Percentiles rank a stretch among this genome's conserved stretches.
phyloP scores from a whole-genome alignment of 2,888 invertebrate genomes.

The Caenorhabditis auriculariae region DNA sequence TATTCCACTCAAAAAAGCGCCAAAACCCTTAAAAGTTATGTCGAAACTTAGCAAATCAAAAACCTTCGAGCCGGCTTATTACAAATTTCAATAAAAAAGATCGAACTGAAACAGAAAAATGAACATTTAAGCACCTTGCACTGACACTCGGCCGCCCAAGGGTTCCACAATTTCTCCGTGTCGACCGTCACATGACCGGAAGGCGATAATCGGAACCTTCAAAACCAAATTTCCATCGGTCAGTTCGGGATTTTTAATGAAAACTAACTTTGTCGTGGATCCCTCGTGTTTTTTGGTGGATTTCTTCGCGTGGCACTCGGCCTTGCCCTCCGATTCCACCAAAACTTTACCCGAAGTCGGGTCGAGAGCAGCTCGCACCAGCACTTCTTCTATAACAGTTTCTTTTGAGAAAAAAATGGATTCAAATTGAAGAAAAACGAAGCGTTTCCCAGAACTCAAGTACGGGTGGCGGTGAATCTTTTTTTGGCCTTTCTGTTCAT shows the following conservation, averaged over 20 bases:
- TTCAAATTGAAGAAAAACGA: no score
- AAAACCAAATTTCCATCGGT: background rate
- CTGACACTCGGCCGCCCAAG: conserved; percentile 39
- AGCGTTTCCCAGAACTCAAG: no score
- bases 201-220: conserved; percentile 10
- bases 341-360: conserved; percentile 34
- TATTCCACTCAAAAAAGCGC: background rate
- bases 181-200: conserved; percentile 37
- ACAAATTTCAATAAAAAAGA: no score
- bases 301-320: conserved; percentile 25
- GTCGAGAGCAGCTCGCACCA: conserved; percentile 34
- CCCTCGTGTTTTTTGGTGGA: conserved; percentile 25
- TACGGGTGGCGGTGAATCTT: no score
- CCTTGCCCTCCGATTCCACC: conserved; percentile 17
- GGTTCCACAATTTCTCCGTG: conserved; percentile 30
- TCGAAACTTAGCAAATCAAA: no score
- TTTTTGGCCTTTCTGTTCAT: no score
- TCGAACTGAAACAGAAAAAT: no score
- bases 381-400: conserved; percentile 34
- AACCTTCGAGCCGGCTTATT: no score
- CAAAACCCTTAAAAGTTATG: no score
- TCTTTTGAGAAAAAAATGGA: no score
- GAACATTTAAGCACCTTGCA: conserved; percentile 34
- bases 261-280: conserved; percentile 10
- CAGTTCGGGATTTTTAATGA: background rate